Conservation (phyloP, 2,113 vertebrate species). For the Crotalus tigris region DNA sequence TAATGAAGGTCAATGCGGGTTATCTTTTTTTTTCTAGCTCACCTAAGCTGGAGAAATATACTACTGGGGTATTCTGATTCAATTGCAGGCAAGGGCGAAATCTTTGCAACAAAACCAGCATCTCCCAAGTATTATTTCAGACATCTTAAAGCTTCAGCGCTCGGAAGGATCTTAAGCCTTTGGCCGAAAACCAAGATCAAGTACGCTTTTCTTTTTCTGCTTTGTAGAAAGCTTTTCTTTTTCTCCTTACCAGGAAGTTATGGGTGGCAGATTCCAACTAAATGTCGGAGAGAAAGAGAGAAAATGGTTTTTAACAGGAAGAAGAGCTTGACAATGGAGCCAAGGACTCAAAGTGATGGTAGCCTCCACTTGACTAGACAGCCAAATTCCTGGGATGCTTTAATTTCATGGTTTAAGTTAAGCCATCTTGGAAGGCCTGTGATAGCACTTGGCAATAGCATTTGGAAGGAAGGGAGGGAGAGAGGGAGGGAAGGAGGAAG, state of each 20-base stretch:
- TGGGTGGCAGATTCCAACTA: neutral
- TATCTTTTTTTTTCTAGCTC: neutral
- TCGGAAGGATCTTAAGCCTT: neutral
- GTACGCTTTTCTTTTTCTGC: neutral
- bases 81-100: neutral
- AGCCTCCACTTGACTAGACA: neutral
- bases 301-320: neutral
- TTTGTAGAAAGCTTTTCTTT: neutral
- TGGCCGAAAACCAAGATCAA: neutral
- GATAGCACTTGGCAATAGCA: too few species aligned
- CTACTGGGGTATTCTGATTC: neutral
- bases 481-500: too few species aligned
- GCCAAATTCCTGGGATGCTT: neutral
- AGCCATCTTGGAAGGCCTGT: too few species aligned
- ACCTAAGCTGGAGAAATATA: neutral
- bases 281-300: neutral
- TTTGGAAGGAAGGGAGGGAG: too few species aligned
- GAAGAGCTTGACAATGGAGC: neutral
- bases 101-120: neutral
- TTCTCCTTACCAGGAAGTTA: neutral
- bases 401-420: neutral
- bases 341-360: neutral
- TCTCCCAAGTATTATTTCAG: neutral
- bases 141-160: neutral
- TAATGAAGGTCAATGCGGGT: constrained; percentile 8